Percentiles rank a stretch among this genome's conserved stretches.
Evolutionary conservation across 2,888 invertebrate genomes (phyloP).

Genomic region (Sphinx pinastri): DNA sequence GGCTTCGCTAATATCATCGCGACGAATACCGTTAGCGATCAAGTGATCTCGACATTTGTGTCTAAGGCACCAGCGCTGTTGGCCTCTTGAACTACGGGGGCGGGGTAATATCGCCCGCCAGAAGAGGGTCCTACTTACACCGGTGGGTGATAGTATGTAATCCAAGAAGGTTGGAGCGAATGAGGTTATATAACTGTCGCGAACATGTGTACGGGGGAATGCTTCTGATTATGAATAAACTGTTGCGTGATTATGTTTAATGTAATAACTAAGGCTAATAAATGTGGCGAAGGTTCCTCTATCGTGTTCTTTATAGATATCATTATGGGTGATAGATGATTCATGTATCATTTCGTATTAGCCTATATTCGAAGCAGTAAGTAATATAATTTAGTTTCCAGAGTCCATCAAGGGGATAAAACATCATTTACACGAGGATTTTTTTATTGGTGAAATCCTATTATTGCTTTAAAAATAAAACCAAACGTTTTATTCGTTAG

Average conservation of each 20-base stretch:
- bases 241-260: conserved; percentile 17
- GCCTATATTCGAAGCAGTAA: too few relatives aligned
- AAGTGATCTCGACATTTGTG: conserved; percentile 62
- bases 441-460: too few relatives aligned
- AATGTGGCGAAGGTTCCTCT: neutral
- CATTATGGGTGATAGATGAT: too few relatives aligned
- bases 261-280: neutral
- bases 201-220: conserved; percentile 45
- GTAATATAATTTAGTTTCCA: too few relatives aligned
- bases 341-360: too few relatives aligned
- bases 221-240: conserved; percentile 20
- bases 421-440: too few relatives aligned
- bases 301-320: too few relatives aligned
- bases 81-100: conserved; percentile 38
- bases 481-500: too few relatives aligned
- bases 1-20: conserved; percentile 80
- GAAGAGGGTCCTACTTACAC: conserved; percentile 40
- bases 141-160: conserved; percentile 50
- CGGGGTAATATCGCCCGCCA: conserved; percentile 29
- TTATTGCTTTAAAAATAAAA: too few relatives aligned
- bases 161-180: conserved; percentile 58
- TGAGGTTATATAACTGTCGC: conserved; percentile 69
- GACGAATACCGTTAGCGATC: conserved; percentile 68
- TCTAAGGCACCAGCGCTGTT: conserved; percentile 48
- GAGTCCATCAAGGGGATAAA: too few relatives aligned